Base-by-base conservation (phyloP, 2,113 vertebrate genomes). In the Paraplagusia blochii region DNA sequence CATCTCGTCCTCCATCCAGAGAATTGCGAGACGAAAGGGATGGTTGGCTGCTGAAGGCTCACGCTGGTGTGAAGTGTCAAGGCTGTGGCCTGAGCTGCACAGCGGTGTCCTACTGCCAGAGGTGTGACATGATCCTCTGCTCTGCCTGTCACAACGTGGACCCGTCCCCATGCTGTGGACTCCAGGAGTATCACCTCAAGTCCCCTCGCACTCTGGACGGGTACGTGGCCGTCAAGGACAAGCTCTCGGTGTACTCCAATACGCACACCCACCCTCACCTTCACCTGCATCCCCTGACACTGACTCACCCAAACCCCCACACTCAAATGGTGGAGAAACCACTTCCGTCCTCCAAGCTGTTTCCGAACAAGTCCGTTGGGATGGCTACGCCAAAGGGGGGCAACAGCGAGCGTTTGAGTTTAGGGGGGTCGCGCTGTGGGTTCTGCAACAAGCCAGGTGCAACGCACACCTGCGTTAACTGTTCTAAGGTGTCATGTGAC, bases 401-500 rank as follows among this genome's bases (percentile, higher is more conserved):
- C 57, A 77, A 56, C 55, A 70, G 64, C n/a, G 85, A 90, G 52
- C 79, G 88, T 17, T 8, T 83, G 29, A 75, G 77, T 65, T 19
- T 79, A 35, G 85, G 80, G 11, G 87, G 84, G 8, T 90, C 90
- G 0, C 93, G 96, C 68, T 99, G 97, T 0, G 93, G 97, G 65
- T 99, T 99, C 78, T 99, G 97, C 83, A 97, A 98, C 88, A 95
- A 95, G 49, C 80, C 92, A 0, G 94, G 94, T 3, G 95, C 96
- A 1, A 81, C 94, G 8, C 91, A 96, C 88, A 98, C 97, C 43
- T 99, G 97, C 75, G 91, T 95, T 9, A 94, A 95, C 79, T 99
- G 97, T 87, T 99, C 97, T 1, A 99, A 99, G 81, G 94, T 98
- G 63, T 98, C 97, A 11, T 99, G 97, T 44, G 94, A 97, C 79